A percentile compares a stretch with the other conserved stretches of the same genome.
These are phyloP conservation scores for Raillietiella orientalis DNA, from an alignment of 2,888 invertebrate species.

Conservation along the genomic window DNA sequence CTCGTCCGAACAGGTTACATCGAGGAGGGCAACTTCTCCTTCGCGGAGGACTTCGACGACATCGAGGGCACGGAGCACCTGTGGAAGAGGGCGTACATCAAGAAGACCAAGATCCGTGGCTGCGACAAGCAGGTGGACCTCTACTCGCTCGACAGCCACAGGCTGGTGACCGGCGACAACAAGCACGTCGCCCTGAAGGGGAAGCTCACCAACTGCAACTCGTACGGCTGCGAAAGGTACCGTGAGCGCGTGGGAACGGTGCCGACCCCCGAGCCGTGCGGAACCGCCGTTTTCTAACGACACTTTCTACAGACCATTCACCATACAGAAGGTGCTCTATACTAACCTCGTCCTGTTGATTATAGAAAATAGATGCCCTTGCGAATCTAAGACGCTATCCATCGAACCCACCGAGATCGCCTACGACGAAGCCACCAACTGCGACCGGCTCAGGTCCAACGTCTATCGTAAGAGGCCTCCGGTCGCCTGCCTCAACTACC, in stretches of 20 bases:
- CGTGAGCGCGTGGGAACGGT: too few species aligned
- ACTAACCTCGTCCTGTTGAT: constrained; percentile 62
- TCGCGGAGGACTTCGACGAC: too few species aligned
- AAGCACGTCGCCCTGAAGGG: constrained; percentile 56
- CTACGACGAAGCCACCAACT: constrained; percentile 8
- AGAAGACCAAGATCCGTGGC: constrained; percentile 42
- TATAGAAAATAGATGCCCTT: constrained; percentile 22
- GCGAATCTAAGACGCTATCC: constrained; percentile 1
- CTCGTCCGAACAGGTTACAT: too few species aligned
- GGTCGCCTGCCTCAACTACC: constrained; percentile 48
- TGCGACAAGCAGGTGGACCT: constrained; percentile 46
- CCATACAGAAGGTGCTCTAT: constrained; percentile 63
- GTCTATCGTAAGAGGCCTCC: constrained; percentile 36
- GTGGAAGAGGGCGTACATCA: constrained; percentile 11
- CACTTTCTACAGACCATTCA: constrained; percentile 32
- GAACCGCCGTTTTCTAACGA: too few species aligned
- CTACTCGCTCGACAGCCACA: constrained; percentile 14
- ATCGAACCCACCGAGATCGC: too few species aligned
- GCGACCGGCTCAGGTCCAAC: constrained; percentile 21
- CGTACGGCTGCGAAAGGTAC: constrained; percentile 57
- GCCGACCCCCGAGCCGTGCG: too few species aligned
- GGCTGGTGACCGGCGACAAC: too few species aligned
- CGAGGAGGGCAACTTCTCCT: constrained; percentile 4
- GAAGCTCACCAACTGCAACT: constrained; percentile 56
- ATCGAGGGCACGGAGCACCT: constrained; percentile 7